phyloP scores from a whole-genome alignment of 2,797 vertebrate genomes.

The Acanthis flammea region DNA sequence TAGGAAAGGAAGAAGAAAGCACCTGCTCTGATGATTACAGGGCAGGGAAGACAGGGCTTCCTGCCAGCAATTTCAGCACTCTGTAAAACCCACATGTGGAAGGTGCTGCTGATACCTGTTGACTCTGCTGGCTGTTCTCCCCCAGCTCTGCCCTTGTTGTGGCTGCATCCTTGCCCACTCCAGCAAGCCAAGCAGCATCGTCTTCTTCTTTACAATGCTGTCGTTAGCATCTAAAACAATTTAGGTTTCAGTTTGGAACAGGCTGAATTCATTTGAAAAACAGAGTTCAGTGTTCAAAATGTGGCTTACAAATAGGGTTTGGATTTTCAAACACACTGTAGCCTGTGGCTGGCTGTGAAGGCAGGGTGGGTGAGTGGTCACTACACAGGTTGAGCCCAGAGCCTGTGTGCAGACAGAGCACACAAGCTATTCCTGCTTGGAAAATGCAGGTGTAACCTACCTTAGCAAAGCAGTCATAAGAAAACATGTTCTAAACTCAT shows the following conservation, averaged over 20 bases:
- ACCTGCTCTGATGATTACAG: background rate
- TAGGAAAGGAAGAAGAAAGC: background rate
- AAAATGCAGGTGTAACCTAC: background rate
- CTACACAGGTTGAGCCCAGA: background rate
- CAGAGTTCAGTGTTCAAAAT: background rate
- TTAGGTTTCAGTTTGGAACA: background rate
- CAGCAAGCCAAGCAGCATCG: background rate
- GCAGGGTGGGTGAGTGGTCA: rapidly evolving
- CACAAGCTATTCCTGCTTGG: background rate
- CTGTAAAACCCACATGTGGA: background rate
- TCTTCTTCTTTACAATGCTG: background rate
- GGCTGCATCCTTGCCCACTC: background rate
- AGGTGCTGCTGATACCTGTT: background rate
- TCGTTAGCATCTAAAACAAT: background rate
- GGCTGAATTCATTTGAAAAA: background rate
- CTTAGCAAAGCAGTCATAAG: background rate
- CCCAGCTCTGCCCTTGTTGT: rapidly evolving
- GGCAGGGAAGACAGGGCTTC: background rate
- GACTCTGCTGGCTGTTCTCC: background rate
- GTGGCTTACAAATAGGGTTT: background rate
- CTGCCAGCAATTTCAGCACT: background rate
- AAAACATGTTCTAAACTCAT: background rate
- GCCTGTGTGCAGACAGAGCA: background rate
- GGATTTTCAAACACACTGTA: background rate
- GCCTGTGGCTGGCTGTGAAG: background rate